Evolutionary conservation across 2,888 invertebrate genomes (phyloP).

Genomic region (Ophraella communa): DNA sequence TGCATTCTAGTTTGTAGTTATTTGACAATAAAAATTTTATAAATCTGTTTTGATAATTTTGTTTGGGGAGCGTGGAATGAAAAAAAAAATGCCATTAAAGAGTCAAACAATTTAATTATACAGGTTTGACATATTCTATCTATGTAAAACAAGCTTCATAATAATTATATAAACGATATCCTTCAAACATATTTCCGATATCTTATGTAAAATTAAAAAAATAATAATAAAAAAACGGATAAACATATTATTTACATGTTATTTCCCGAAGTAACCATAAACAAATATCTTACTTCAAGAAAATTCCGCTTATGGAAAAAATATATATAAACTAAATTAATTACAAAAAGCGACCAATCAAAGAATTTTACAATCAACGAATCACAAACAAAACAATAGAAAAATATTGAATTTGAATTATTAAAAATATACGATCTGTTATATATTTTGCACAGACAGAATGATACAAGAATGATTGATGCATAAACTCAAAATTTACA

Average conservation of each 20-base stretch:
- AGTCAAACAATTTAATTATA: slow-evolving; percentile 48
- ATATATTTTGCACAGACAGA: slow-evolving; percentile 29
- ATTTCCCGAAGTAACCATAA: slow-evolving; percentile 41
- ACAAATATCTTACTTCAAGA: slow-evolving; percentile 39
- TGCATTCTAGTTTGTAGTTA: too few species aligned
- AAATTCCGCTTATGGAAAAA: slow-evolving; percentile 18
- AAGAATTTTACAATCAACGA: slow-evolving; percentile 22
- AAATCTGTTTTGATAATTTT: not conserved
- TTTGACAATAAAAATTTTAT: too few species aligned
- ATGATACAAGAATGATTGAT: slow-evolving; percentile 23
- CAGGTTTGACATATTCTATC: slow-evolving; percentile 47
- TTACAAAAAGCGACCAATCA: slow-evolving; percentile 31
- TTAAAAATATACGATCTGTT: slow-evolving; percentile 33
- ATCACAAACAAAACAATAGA: slow-evolving; percentile 33
- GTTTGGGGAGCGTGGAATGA: not conserved
- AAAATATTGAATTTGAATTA: slow-evolving; percentile 37
- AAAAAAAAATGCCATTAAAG: slow-evolving; percentile 1
- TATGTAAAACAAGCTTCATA: slow-evolving; percentile 47
- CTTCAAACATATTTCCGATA: slow-evolving; percentile 54
- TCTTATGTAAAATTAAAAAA: slow-evolving; percentile 46
- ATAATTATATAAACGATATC: slow-evolving; percentile 47
- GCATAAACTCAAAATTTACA: too few species aligned
- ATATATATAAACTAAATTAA: slow-evolving; percentile 18
- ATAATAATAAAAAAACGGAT: slow-evolving; percentile 28
- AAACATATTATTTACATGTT: slow-evolving; percentile 29